phyloP scores from a whole-genome alignment of 1,140 invertebrate genomes.

The Homalodisca vitripennis region DNA sequence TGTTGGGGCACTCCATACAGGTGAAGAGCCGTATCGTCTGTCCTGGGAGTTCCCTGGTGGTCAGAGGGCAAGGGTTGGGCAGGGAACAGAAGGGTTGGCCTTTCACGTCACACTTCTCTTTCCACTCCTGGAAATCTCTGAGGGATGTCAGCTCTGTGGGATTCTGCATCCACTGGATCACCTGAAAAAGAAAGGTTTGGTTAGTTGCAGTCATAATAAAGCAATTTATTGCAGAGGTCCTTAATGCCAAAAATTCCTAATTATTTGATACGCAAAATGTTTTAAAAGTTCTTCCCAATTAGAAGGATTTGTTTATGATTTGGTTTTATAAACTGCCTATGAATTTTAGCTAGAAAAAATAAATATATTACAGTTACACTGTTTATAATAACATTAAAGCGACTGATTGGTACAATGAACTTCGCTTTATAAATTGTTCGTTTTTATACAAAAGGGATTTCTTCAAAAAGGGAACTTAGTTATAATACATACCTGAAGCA shows the following conservation, averaged over 20 bases:
- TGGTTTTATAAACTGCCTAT: no score
- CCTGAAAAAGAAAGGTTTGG: slow-evolving; percentile 50
- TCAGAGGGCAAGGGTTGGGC: slow-evolving; percentile 86
- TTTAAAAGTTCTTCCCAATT: no score
- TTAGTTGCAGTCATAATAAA: neutral
- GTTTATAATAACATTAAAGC: no score
- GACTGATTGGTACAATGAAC: no score
- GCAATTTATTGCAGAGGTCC: neutral
- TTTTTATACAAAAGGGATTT: no score
- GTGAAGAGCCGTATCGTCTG: slow-evolving; percentile 91
- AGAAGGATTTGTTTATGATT: no score
- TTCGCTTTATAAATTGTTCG: no score
- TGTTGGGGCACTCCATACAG: slow-evolving; percentile 94
- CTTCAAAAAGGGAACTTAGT: no score
- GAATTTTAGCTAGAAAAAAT: no score
- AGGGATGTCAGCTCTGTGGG: slow-evolving; percentile 85
- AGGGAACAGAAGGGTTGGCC: slow-evolving; percentile 89
- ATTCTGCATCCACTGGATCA: slow-evolving; percentile 97
- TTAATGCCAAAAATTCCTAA: neutral
- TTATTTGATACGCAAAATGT: neutral
- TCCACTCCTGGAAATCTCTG: slow-evolving; percentile 92
- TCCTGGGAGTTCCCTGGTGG: slow-evolving; percentile 85
- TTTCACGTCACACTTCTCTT: slow-evolving; percentile 93
- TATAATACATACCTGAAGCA: slow-evolving; percentile 64
- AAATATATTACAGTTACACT: no score